phyloP scores from a whole-genome alignment of 92 coral and sea anemone genomes.

The Zoanthus gigantus region DNA sequence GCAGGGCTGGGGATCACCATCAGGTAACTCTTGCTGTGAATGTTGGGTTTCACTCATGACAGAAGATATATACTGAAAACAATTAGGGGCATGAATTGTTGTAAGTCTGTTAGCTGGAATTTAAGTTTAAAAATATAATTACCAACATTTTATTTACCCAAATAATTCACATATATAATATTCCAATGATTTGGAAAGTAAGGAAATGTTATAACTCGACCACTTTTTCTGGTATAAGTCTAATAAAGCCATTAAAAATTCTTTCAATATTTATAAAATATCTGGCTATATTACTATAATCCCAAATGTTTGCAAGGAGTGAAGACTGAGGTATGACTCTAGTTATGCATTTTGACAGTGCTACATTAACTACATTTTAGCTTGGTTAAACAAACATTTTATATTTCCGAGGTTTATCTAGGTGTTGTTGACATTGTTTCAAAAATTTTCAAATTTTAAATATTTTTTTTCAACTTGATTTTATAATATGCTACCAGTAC shows the following conservation, averaged over 20 bases:
- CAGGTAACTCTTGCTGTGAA: conserved; percentile 11
- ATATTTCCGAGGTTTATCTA: not conserved
- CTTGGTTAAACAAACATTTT: not conserved
- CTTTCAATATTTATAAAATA: not conserved
- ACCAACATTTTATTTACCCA: not conserved
- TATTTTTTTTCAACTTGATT: not conserved
- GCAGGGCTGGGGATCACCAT: conserved; percentile 3
- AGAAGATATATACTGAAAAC: conserved; percentile 4
- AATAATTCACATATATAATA: not conserved
- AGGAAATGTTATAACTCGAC: not conserved
- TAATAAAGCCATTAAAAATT: not conserved
- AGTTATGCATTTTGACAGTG: too few relatives aligned
- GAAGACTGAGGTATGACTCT: not conserved
- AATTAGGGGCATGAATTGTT: not conserved
- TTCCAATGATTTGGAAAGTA: not conserved
- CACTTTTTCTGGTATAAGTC: not conserved
- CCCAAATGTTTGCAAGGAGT: not conserved
- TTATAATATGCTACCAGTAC: not conserved
- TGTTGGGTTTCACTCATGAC: conserved; percentile 4
- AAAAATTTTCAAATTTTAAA: not conserved
- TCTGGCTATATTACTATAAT: not conserved
- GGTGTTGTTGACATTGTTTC: not conserved
- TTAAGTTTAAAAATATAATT: not conserved
- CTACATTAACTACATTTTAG: too few relatives aligned
- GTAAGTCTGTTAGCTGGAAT: not conserved